Conservation (phyloP, 2,888 invertebrate genomes). For the Tortricodes alternella region DNA sequence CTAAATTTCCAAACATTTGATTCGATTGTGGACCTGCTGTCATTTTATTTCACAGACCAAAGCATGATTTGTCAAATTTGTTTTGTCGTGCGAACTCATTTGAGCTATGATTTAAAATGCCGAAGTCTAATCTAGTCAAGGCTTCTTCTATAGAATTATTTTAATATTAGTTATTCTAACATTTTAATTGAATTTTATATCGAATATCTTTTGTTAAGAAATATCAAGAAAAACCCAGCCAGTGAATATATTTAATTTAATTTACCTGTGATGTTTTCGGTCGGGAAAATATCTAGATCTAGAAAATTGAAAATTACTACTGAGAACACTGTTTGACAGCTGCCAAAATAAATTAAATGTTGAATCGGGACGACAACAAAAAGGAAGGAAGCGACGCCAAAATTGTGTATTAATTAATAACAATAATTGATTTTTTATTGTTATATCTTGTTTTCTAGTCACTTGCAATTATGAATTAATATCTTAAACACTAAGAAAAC, state of each 20-base stretch:
- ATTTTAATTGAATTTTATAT: too few species aligned
- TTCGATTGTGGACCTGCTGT: slow-evolving; percentile 13
- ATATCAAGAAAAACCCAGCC: too few species aligned
- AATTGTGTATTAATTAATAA: background rate
- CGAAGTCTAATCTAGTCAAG: too few species aligned
- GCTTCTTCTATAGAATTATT: too few species aligned
- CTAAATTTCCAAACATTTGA: slow-evolving; percentile 29
- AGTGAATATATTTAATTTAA: too few species aligned
- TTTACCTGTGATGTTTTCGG: too few species aligned
- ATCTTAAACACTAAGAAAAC: background rate
- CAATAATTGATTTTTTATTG: background rate
- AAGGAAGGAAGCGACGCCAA: slow-evolving; percentile 9
- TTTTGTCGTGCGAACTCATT: background rate
- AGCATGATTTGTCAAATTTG: slow-evolving; percentile 31
- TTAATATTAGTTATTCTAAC: too few species aligned
- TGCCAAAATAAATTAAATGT: background rate
- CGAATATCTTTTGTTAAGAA: too few species aligned
- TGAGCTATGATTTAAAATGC: background rate
- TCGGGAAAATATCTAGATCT: background rate
- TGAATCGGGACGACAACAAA: background rate
- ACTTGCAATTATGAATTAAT: background rate
- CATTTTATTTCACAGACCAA: slow-evolving; percentile 19
- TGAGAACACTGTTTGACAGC: too few species aligned
- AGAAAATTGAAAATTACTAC: background rate
- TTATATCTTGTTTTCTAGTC: background rate